phyloP scores from a whole-genome alignment of 2,888 invertebrate genomes.

The Nipponacmea schrenckii region DNA sequence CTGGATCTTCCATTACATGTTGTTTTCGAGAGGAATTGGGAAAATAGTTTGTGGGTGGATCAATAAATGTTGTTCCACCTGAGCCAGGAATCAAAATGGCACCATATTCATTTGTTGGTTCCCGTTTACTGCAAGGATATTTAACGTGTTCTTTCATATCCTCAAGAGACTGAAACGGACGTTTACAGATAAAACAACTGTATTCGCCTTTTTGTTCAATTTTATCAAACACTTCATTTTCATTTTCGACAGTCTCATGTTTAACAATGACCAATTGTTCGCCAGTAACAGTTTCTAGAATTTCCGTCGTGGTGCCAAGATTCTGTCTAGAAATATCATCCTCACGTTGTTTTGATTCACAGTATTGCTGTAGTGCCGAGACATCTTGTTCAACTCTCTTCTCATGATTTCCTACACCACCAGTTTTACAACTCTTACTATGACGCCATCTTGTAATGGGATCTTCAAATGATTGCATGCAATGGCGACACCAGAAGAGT shows the following conservation, averaged over 20 bases:
- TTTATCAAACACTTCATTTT: slow-evolving; percentile 3
- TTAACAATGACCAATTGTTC: slow-evolving; percentile 8
- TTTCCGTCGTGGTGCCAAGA: background rate
- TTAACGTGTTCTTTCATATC: slow-evolving; percentile 29
- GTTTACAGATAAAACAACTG: slow-evolving; percentile 28
- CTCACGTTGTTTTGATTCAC: slow-evolving; percentile 11
- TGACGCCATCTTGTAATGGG: slow-evolving; percentile 60
- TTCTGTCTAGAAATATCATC: slow-evolving; percentile 12
- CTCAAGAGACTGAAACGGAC: slow-evolving; percentile 21
- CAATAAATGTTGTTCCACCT: background rate
- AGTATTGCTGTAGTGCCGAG: slow-evolving; percentile 22
- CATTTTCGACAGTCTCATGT: background rate
- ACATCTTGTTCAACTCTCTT: slow-evolving; percentile 33
- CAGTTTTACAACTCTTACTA: slow-evolving; percentile 50
- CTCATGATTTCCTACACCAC: slow-evolving; percentile 29
- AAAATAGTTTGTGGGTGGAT: background rate
- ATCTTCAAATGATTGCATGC: slow-evolving; percentile 60
- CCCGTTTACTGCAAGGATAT: slow-evolving; percentile 26
- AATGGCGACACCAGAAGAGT: slow-evolving; percentile 60
- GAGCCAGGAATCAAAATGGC: background rate
- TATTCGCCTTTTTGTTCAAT: slow-evolving; percentile 15
- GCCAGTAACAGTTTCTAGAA: background rate
- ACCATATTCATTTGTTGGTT: background rate
- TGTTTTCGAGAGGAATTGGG: background rate
- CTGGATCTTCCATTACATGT: background rate